Conservation (phyloP, 2,113 vertebrate genomes). For the Ptychochromis oligacanthus region DNA sequence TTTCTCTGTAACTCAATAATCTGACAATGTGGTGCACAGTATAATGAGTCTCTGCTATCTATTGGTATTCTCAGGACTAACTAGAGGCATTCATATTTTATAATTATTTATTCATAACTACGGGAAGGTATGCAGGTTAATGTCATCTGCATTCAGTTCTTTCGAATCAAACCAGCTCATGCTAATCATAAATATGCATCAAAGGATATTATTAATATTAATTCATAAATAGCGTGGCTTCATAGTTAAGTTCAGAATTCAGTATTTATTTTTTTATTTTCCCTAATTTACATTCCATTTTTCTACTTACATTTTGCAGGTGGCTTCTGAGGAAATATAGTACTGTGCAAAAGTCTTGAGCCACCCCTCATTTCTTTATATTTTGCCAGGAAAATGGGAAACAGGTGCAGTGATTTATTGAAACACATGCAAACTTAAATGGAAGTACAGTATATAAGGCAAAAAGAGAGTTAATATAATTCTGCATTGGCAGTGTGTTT, state of each 20-base stretch:
- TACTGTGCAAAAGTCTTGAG: too few relatives aligned
- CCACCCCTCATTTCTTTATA: too few relatives aligned
- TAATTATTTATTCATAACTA: conserved; percentile 20
- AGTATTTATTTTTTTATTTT: background rate
- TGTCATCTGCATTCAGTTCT: conserved; percentile 3
- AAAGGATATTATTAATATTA: conserved; percentile 31
- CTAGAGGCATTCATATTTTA: conserved; percentile 37
- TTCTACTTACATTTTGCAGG: background rate
- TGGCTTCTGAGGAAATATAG: background rate
- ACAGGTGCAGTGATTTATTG: too few relatives aligned
- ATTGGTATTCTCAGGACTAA: conserved; percentile 2
- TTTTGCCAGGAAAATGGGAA: too few relatives aligned
- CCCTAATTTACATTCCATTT: background rate
- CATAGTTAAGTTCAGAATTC: background rate
- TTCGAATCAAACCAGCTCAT: conserved; percentile 33
- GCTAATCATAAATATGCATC: conserved; percentile 48
- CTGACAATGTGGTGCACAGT: background rate
- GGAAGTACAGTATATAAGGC: too few relatives aligned
- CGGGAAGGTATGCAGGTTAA: conserved; percentile 21
- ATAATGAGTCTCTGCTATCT: conserved; percentile 19
- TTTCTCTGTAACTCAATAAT: conserved; percentile 9
- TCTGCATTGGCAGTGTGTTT: too few relatives aligned
- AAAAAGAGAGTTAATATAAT: too few relatives aligned
- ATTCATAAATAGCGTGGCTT: background rate
- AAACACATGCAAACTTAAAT: too few relatives aligned